A percentile compares a stretch with the other conserved stretches of the same genome.
Conservation (phyloP, 2,113 vertebrate species). For the Melanerpes formicivorus region DNA sequence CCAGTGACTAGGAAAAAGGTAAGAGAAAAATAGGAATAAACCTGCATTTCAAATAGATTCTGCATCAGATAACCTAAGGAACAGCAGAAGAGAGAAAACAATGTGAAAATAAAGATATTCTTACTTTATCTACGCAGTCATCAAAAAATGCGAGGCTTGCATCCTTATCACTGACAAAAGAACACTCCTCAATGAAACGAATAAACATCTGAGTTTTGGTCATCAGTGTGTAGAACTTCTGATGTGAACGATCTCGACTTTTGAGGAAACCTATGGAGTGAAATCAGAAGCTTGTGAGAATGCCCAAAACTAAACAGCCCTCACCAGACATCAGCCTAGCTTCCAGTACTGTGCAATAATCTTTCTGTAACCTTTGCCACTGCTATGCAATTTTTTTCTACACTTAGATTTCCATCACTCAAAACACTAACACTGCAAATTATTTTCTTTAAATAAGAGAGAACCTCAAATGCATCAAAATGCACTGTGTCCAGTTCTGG, state of each 20-base stretch:
- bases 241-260: constrained; percentile 95
- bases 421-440: not conserved
- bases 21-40: not conserved
- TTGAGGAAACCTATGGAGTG: constrained; percentile 88
- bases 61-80: not conserved
- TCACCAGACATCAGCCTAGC: not conserved
- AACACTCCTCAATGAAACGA: constrained; percentile 98
- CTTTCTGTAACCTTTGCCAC: not conserved
- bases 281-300: constrained; percentile 13
- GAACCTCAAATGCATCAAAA: not conserved
- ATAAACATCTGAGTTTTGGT: constrained; percentile 99
- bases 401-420: not conserved
- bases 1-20: not conserved
- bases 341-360: fast-evolving
- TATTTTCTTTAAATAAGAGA: not conserved
- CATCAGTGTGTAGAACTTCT: constrained; percentile 98
- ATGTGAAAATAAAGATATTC: not conserved
- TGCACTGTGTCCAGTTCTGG: no score
- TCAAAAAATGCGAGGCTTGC: constrained; percentile 98
- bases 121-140: constrained; percentile 98
- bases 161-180: constrained; percentile 98
- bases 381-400: not conserved
- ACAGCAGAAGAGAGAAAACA: not conserved
- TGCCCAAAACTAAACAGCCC: not conserved
- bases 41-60: not conserved